Conservation (phyloP, 2,797 vertebrate species). For the Halcyon badia region DNA sequence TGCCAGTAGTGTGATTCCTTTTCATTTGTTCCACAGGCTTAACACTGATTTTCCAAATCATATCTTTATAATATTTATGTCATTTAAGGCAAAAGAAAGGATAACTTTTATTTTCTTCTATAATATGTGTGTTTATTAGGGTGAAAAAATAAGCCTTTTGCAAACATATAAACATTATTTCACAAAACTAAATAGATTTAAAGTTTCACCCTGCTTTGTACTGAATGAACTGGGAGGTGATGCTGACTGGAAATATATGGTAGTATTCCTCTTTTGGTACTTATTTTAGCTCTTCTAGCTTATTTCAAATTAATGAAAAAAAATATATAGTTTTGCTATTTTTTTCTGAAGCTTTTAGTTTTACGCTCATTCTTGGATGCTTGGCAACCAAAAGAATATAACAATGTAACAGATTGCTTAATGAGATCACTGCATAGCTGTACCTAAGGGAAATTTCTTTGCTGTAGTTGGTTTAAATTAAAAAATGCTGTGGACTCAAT, state of each 20-base stretch:
- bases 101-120: not conserved
- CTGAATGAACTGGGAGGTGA: not conserved
- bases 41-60: not conserved
- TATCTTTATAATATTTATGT: not conserved
- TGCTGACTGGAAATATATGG: not conserved
- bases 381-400: not conserved
- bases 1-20: not conserved
- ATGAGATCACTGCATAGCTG: not conserved
- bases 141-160: not conserved
- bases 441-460: slow-evolving; percentile 21
- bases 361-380: not conserved
- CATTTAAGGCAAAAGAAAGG: not conserved
- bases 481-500: not conserved
- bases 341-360: not conserved
- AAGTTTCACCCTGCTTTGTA: not conserved
- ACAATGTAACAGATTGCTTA: not conserved
- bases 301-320: not conserved
- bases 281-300: not conserved
- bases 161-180: not conserved
- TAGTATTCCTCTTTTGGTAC: not conserved
- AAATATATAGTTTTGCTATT: not conserved
- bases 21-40: not conserved
- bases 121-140: not conserved
- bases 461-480: not conserved
- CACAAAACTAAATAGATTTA: not conserved